These are phyloP conservation scores for Nasonovia ribisnigri DNA, from an alignment of 2,888 invertebrate species.

Conservation along the genomic window DNA sequence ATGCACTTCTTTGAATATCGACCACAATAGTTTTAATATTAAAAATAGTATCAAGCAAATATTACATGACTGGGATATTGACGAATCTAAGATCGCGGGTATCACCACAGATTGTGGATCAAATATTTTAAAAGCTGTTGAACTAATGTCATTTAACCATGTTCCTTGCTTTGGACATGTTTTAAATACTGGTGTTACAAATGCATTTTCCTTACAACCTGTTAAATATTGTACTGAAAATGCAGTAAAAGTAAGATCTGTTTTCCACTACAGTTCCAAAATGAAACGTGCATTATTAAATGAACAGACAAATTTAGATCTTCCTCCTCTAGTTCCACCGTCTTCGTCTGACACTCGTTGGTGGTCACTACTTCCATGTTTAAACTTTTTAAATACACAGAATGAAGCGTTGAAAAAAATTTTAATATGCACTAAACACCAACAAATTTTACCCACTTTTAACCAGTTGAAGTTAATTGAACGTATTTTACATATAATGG, in stretches of 20 bases:
- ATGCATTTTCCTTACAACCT: conserved; percentile 8
- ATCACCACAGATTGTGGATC: conserved; percentile 37
- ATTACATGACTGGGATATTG: conserved; percentile 8
- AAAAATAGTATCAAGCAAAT: conserved; percentile 24
- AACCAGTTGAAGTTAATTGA: conserved; percentile 25
- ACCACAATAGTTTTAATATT: conserved; percentile 4
- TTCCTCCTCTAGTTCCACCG: conserved; percentile 7
- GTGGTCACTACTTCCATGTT: conserved; percentile 32
- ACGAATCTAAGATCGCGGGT: conserved; percentile 18
- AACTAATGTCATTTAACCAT: not conserved
- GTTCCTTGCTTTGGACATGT: conserved; percentile 37
- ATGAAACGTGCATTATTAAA: conserved; percentile 40
- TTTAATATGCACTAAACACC: conserved; percentile 17
- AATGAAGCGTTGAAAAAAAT: conserved; percentile 6
- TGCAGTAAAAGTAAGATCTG: conserved; percentile 34
- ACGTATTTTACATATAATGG: conserved; percentile 3
- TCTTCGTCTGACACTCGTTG: conserved; percentile 31
- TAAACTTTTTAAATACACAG: conserved; percentile 22
- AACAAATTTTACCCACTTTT: conserved; percentile 6
- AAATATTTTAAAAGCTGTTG: conserved; percentile 30
- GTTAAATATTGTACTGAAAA: conserved; percentile 27
- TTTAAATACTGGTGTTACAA: conserved; percentile 39
- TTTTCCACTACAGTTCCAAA: conserved; percentile 35
- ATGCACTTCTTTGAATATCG: conserved; percentile 9
- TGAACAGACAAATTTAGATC: conserved; percentile 22